Evolutionary conservation across 2,797 vertebrate species (phyloP).

Genomic region (Carapus acus): DNA sequence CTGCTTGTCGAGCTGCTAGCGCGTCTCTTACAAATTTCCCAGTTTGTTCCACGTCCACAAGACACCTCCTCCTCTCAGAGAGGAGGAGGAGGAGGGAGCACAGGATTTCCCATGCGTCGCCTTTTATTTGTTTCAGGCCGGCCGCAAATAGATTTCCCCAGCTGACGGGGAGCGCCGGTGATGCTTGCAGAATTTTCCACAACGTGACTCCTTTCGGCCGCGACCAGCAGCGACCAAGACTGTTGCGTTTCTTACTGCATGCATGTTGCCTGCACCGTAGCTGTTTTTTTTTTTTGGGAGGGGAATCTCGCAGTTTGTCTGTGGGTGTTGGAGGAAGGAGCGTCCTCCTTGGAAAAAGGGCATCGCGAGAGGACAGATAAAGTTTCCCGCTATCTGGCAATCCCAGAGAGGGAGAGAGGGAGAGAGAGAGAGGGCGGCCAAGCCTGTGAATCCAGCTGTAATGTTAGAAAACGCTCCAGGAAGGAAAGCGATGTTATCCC

Average conservation of each 20-base stretch:
- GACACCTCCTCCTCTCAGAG: slow-evolving; percentile 13
- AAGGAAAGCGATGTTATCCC: slow-evolving; percentile 73
- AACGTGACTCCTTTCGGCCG: slow-evolving; percentile 26
- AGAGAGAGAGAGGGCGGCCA: slow-evolving; percentile 39
- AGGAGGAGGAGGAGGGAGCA: slow-evolving; percentile 21
- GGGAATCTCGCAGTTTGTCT: neutral
- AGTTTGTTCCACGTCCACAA: slow-evolving; percentile 39
- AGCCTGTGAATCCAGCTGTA: slow-evolving; percentile 56
- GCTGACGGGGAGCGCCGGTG: slow-evolving; percentile 37
- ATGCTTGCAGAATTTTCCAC: slow-evolving; percentile 46
- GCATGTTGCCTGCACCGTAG: neutral
- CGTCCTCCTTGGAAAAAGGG: no score
- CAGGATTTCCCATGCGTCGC: slow-evolving; percentile 51
- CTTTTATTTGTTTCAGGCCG: slow-evolving; percentile 42
- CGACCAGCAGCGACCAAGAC: slow-evolving; percentile 7
- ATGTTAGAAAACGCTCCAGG: slow-evolving; percentile 63
- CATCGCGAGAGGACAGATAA: slow-evolving; percentile 5
- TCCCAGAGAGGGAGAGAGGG: no score
- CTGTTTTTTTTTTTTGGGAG: neutral
- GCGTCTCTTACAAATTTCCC: slow-evolving; percentile 26
- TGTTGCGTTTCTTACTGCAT: slow-evolving; percentile 5
- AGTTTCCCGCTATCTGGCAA: slow-evolving; percentile 35
- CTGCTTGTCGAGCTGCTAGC: slow-evolving; percentile 18
- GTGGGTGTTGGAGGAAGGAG: neutral
- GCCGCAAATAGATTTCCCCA: slow-evolving; percentile 47